Conservation (phyloP, 2,113 vertebrate species). For the Craseonycteris thonglongyai region DNA sequence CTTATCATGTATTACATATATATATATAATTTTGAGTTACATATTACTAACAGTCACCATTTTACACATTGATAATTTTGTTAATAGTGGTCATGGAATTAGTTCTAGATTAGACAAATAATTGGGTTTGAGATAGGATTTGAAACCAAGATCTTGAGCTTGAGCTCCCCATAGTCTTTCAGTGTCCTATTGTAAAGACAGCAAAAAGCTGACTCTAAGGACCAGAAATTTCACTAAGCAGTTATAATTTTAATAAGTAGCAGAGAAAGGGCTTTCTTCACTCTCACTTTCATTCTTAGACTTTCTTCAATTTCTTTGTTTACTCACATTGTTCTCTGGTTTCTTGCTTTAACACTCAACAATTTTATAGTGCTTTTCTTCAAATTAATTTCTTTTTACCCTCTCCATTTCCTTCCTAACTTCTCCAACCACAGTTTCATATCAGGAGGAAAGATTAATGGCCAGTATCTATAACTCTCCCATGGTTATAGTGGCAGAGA, state of each 20-base stretch:
- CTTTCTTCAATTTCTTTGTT: not conserved
- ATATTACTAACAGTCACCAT: not conserved
- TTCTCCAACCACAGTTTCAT: not conserved
- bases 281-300: not conserved
- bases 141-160: not conserved
- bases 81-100: not conserved
- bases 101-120: not conserved
- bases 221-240: not conserved
- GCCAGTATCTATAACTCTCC: not conserved
- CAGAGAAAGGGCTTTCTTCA: not conserved
- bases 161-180: not conserved
- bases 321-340: not conserved
- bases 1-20: not conserved
- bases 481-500: not conserved
- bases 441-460: not conserved
- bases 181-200: not conserved
- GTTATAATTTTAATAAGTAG: not conserved
- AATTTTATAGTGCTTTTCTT: not conserved
- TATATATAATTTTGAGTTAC: not conserved
- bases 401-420: not conserved
- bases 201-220: not conserved
- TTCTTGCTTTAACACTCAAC: not conserved
- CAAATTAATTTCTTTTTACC: not conserved
- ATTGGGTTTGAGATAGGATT: not conserved
- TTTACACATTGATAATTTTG: not conserved